A percentile compares a stretch with the other conserved stretches of the same genome.
phyloP scores from a whole-genome alignment of 2,888 invertebrate genomes.

The Drosophila anomelani region DNA sequence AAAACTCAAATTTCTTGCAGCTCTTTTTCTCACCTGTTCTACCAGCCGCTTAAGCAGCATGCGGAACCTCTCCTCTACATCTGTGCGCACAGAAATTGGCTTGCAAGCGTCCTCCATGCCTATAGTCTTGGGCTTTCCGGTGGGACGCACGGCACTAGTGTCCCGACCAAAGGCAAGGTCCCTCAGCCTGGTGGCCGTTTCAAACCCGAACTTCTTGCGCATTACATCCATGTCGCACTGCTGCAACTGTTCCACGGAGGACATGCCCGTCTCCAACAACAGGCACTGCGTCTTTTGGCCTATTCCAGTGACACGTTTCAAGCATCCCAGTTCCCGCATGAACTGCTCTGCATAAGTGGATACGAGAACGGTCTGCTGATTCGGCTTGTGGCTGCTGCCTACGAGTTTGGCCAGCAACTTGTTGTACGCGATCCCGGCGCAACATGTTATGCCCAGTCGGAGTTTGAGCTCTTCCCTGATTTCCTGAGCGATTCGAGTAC shows the following conservation, averaged over 20 bases:
- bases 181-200: constrained; percentile 89
- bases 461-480: constrained; percentile 89
- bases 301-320: constrained; percentile 90
- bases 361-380: constrained; percentile 92
- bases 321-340: constrained; percentile 87
- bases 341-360: constrained; percentile 89
- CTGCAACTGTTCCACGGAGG: constrained; percentile 89
- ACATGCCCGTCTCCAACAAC: constrained; percentile 88
- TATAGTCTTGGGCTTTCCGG: constrained; percentile 91
- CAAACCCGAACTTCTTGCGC: constrained; percentile 88
- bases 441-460: constrained; percentile 90
- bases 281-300: constrained; percentile 89
- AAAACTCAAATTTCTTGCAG: fast-evolving
- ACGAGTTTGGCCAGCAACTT: constrained; percentile 93
- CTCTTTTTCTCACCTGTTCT: constrained; percentile 86
- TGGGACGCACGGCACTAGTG: constrained; percentile 89
- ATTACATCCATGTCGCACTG: constrained; percentile 86
- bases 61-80: constrained; percentile 90
- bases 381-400: constrained; percentile 90
- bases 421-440: constrained; percentile 93
- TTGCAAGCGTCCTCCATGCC: constrained; percentile 92
- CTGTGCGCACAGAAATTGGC: constrained; percentile 89
- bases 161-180: constrained; percentile 91
- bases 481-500: constrained; percentile 90
- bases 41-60: constrained; percentile 89